These are phyloP conservation scores for Laothoe populi DNA, from an alignment of 2,888 invertebrate species.

Conservation along the genomic window DNA sequence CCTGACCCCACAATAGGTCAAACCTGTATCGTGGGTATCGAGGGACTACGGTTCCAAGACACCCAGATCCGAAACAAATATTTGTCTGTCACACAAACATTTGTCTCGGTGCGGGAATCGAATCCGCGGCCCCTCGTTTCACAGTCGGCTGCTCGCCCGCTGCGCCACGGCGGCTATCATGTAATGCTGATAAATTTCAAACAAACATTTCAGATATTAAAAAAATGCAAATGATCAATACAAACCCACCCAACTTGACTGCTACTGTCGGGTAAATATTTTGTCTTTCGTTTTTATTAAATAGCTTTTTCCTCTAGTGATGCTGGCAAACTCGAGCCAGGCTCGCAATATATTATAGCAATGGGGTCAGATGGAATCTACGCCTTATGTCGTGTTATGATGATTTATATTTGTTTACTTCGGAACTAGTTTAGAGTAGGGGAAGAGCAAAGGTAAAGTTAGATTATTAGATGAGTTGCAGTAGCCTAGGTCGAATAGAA, in stretches of 20 bases:
- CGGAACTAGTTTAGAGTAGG: neutral
- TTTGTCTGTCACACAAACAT: no score
- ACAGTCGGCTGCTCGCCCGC: no score
- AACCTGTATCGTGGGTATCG: no score
- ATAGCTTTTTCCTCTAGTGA: no score
- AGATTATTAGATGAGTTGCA: neutral
- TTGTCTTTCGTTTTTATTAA: neutral
- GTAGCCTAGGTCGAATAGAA: neutral
- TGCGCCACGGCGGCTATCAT: neutral
- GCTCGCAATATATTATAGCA: slow-evolving; percentile 3
- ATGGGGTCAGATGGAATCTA: slow-evolving; percentile 1
- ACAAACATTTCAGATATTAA: no score
- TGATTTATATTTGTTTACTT: slow-evolving; percentile 21
- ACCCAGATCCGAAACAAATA: no score
- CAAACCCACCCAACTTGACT: neutral
- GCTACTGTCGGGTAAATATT: neutral
- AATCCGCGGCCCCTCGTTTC: no score
- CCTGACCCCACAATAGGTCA: no score
- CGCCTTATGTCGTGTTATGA: neutral
- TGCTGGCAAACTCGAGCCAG: neutral
- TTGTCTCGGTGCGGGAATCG: no score
- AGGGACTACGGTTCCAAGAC: no score
- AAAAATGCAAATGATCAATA: neutral
- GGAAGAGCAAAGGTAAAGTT: neutral
- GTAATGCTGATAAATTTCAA: no score